These are phyloP conservation scores for Portevinia maculata DNA, from an alignment of 2,888 invertebrate genomes.

Conservation along the genomic window DNA sequence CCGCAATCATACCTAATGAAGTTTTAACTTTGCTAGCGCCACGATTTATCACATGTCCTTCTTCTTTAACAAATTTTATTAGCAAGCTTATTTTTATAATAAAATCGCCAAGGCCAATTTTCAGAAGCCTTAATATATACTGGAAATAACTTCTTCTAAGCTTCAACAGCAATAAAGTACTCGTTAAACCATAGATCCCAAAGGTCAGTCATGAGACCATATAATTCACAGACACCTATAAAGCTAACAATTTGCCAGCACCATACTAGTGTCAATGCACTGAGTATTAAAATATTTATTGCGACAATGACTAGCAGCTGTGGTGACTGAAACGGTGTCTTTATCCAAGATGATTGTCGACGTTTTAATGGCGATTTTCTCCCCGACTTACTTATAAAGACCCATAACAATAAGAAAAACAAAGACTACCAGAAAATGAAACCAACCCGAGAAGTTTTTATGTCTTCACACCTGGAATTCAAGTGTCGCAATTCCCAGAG, in stretches of 20 bases:
- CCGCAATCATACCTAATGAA: too few relatives aligned
- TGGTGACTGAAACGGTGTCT: not conserved
- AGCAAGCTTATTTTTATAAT: too few relatives aligned
- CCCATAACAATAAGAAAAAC: not conserved
- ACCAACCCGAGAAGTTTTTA: conserved; percentile 35
- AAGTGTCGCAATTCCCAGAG: conserved; percentile 49
- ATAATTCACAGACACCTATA: conserved; percentile 21
- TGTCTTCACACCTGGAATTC: conserved; percentile 16
- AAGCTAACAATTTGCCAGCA: not conserved
- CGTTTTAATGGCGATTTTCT: conserved; percentile 40
- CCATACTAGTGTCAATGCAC: conserved; percentile 44
- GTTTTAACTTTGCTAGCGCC: too few relatives aligned
- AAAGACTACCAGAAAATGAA: conserved; percentile 16
- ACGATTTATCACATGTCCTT: too few relatives aligned
- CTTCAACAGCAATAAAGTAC: not conserved
- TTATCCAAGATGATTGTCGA: conserved; percentile 5
- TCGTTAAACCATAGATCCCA: not conserved
- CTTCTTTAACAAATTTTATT: too few relatives aligned
- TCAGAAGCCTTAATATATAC: too few relatives aligned
- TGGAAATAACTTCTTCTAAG: not conserved
- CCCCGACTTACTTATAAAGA: conserved; percentile 22
- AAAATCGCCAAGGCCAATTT: too few relatives aligned
- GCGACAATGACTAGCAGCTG: not conserved
- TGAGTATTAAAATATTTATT: not conserved
- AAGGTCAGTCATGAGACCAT: conserved; percentile 4